These are phyloP conservation scores for Steinernema khuongi DNA, from an alignment of 1,140 invertebrate genomes.

Conservation along the genomic window DNA sequence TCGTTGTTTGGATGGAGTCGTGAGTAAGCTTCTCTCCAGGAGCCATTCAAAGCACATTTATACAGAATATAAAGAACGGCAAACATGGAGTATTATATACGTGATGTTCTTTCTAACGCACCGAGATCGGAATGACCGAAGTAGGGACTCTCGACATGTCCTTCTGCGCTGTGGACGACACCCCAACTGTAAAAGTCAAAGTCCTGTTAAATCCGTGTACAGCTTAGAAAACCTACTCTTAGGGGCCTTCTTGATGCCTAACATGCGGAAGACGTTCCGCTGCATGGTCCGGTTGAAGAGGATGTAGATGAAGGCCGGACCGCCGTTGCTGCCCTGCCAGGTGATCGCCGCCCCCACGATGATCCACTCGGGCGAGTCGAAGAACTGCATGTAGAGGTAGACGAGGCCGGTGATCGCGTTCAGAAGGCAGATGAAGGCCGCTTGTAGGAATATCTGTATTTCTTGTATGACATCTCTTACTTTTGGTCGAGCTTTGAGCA, in stretches of 20 bases:
- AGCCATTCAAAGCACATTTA: too few relatives aligned
- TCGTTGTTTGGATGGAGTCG: too few relatives aligned
- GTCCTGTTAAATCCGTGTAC: background rate
- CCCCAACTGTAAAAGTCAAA: background rate
- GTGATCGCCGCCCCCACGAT: background rate
- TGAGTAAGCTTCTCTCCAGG: too few relatives aligned
- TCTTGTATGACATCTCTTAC: too few relatives aligned
- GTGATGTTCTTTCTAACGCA: too few relatives aligned
- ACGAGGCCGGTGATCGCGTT: background rate
- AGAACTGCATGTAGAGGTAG: slow-evolving; percentile 7
- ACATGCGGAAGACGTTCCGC: slow-evolving; percentile 17
- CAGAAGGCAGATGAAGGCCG: background rate
- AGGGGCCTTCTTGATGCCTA: slow-evolving; percentile 15
- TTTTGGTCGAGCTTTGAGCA: too few relatives aligned
- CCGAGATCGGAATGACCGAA: too few relatives aligned
- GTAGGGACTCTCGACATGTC: too few relatives aligned
- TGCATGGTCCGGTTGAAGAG: slow-evolving; percentile 21
- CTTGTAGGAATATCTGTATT: background rate
- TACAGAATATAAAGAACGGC: too few relatives aligned
- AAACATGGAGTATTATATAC: too few relatives aligned
- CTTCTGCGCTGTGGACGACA: too few relatives aligned
- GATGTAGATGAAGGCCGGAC: slow-evolving; percentile 21
- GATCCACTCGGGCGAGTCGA: background rate
- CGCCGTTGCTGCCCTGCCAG: slow-evolving; percentile 11
- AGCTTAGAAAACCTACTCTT: too few relatives aligned